Percentiles rank a stretch among this genome's conserved stretches.
These are phyloP conservation scores for Ciconia maguari DNA, from an alignment of 2,113 vertebrate genomes.

Conservation along the genomic window DNA sequence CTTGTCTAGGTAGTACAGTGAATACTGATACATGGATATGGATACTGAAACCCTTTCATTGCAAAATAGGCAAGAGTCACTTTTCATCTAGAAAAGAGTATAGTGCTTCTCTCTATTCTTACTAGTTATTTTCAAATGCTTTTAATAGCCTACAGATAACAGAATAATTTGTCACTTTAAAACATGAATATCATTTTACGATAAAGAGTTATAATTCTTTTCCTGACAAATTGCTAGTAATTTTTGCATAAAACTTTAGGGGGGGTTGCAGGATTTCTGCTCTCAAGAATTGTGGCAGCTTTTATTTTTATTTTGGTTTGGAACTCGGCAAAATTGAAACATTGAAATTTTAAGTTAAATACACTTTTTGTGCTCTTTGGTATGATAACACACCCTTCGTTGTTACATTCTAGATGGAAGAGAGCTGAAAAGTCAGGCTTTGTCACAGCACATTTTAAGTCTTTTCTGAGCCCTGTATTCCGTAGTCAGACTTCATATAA, in stretches of 20 bases:
- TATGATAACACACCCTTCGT: neutral
- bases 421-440: neutral
- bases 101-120: neutral
- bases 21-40: neutral
- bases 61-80: neutral
- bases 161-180: neutral
- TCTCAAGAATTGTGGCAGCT: neutral
- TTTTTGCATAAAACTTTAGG: neutral
- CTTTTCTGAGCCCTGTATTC: neutral
- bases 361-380: neutral
- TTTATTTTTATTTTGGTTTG: neutral
- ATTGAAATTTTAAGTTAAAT: neutral
- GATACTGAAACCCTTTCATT: neutral
- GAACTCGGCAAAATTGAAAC: neutral
- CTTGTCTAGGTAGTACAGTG: neutral
- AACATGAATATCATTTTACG: neutral
- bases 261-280: neutral
- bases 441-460: neutral
- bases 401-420: neutral
- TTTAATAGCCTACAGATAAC: neutral
- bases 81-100: neutral
- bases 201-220: neutral
- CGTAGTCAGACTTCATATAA: neutral
- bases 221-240: neutral
- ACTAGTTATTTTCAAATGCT: neutral